Conservation (phyloP, 2,797 vertebrate species). For the Enteromius viviparus region DNA sequence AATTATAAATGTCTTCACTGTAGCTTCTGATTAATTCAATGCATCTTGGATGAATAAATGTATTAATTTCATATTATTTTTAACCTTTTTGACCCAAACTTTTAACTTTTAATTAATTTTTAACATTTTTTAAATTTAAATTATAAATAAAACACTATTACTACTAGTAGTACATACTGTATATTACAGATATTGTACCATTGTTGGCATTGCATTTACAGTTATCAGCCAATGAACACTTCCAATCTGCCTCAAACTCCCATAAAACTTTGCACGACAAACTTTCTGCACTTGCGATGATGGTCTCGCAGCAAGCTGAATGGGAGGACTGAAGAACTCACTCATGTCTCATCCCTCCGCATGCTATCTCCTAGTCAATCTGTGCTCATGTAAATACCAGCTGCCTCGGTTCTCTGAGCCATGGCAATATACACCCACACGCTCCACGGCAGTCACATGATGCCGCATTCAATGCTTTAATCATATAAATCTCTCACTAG, state of each 20-base stretch:
- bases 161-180: background rate
- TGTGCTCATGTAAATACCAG: conserved; percentile 67
- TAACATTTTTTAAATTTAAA: background rate
- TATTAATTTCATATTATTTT: too few species aligned
- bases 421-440: conserved; percentile 51
- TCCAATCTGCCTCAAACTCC: background rate
- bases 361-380: conserved; percentile 59
- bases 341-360: conserved; percentile 48
- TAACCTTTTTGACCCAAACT: background rate
- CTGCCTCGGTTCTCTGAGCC: conserved; percentile 59
- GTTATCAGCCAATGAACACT: conserved; percentile 23
- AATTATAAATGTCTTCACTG: background rate
- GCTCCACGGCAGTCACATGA: conserved; percentile 34
- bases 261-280: conserved; percentile 3
- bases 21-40: background rate
- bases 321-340: conserved; percentile 11
- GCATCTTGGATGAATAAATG: background rate
- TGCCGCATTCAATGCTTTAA: conserved; percentile 58
- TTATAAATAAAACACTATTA: background rate
- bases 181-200: background rate
- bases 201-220: background rate
- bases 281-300: background rate
- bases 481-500: conserved; percentile 68
- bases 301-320: conserved; percentile 13
- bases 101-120: background rate